A percentile compares a stretch with the other conserved stretches of the same genome.
Conservation (phyloP, 2,113 vertebrate genomes). For the Sinocyclocheilus anophthalmus region DNA sequence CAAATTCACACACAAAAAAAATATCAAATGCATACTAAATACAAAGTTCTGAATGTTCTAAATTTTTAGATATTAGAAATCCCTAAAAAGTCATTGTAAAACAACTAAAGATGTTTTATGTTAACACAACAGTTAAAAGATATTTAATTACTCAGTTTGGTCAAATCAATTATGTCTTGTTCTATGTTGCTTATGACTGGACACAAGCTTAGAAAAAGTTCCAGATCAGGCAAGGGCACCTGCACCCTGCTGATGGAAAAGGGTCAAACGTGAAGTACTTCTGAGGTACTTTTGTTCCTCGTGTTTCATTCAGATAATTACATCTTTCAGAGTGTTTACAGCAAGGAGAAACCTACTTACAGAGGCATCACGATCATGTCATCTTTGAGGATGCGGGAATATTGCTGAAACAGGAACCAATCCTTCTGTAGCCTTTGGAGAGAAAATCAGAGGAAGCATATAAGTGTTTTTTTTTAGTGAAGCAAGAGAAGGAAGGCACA, state of each 20-base stretch:
- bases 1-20: not conserved
- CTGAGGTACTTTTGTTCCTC: not conserved
- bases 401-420: slow-evolving; percentile 60
- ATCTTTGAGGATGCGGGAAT: slow-evolving; percentile 55
- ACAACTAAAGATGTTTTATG: not conserved
- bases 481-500: slow-evolving; percentile 53
- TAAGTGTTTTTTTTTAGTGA: slow-evolving; percentile 53
- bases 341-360: slow-evolving; percentile 68
- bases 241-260: slow-evolving; percentile 3
- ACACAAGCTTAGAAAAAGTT: not conserved
- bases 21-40: not conserved
- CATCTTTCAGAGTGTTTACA: not conserved
- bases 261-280: not conserved
- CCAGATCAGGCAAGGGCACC: not conserved
- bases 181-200: not conserved
- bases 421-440: slow-evolving; percentile 68
- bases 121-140: not conserved
- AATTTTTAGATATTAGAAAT: not conserved
- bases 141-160: not conserved
- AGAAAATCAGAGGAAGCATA: slow-evolving; percentile 40
- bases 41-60: not conserved
- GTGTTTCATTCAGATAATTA: not conserved
- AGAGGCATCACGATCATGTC: slow-evolving; percentile 73
- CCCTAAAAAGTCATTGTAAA: not conserved
- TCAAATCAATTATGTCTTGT: not conserved